These are phyloP conservation scores for Oasisia sp. DNA, from an alignment of 2,888 invertebrate genomes.

Conservation along the genomic window DNA sequence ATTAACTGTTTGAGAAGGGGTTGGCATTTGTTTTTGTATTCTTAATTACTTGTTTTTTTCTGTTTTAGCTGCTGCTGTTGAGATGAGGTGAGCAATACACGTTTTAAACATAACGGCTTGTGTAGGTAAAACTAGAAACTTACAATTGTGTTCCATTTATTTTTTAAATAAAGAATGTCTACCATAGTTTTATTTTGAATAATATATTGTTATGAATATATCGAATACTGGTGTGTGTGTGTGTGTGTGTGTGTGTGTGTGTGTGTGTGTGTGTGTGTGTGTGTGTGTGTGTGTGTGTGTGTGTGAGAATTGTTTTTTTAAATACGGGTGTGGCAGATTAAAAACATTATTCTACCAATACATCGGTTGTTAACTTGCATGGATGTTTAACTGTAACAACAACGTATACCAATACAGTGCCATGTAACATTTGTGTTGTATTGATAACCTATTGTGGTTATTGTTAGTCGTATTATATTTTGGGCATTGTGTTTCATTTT, in stretches of 20 bases:
- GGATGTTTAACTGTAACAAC: too few species aligned
- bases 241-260: too few species aligned
- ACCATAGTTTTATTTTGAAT: background rate
- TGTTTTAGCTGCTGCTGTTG: background rate
- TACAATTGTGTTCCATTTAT: background rate
- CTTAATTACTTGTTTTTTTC: background rate
- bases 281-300: too few species aligned
- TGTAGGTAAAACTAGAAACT: too few species aligned
- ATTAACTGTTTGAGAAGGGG: background rate
- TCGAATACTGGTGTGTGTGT: too few species aligned
- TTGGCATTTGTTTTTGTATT: background rate
- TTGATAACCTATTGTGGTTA: background rate
- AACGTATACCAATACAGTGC: too few species aligned
- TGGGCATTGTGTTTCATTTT: background rate
- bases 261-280: too few species aligned
- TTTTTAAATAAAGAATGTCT: background rate
- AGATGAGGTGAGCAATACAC: background rate
- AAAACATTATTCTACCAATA: too few species aligned
- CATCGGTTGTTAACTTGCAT: too few species aligned
- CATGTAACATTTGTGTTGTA: background rate
- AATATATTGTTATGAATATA: too few species aligned
- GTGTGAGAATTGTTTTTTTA: too few species aligned
- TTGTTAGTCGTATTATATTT: background rate
- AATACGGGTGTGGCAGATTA: too few species aligned
- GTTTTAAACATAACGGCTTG: background rate